phyloP scores from a whole-genome alignment of 2,797 vertebrate species.

The Cirrhinus mrigala region DNA sequence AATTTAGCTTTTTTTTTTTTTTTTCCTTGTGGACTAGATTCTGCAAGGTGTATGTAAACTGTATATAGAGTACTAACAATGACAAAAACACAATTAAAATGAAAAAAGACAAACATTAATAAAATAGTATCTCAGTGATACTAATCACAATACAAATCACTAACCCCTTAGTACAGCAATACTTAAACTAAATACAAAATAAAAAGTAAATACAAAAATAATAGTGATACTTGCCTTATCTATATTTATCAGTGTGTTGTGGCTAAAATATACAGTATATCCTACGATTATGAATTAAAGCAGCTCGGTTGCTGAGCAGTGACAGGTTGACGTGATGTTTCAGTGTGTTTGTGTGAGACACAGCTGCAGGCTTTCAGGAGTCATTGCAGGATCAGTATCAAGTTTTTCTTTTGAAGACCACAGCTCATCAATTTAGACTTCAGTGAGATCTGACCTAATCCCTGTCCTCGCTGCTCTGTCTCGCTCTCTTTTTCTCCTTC shows the following conservation, averaged over 20 bases:
- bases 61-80: no score
- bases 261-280: neutral
- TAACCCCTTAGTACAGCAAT: neutral
- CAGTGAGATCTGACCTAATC: slow-evolving; percentile 79
- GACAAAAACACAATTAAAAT: no score
- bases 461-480: slow-evolving; percentile 70
- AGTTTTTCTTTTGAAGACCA: slow-evolving; percentile 74
- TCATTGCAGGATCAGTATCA: slow-evolving; percentile 71
- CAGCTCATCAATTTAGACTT: slow-evolving; percentile 79
- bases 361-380: slow-evolving; percentile 45
- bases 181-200: neutral
- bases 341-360: slow-evolving; percentile 37
- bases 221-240: neutral
- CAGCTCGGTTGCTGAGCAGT: neutral
- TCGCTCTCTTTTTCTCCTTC: slow-evolving; percentile 33
- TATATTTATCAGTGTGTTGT: neutral
- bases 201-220: neutral
- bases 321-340: neutral
- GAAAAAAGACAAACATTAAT: no score
- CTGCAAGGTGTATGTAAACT: no score
- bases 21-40: no score
- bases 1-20: no score
- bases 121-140: no score
- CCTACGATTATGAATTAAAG: neutral
- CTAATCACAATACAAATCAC: no score